Conservation (phyloP, 2,888 invertebrate genomes). For the Steinernema carpocapsae region DNA sequence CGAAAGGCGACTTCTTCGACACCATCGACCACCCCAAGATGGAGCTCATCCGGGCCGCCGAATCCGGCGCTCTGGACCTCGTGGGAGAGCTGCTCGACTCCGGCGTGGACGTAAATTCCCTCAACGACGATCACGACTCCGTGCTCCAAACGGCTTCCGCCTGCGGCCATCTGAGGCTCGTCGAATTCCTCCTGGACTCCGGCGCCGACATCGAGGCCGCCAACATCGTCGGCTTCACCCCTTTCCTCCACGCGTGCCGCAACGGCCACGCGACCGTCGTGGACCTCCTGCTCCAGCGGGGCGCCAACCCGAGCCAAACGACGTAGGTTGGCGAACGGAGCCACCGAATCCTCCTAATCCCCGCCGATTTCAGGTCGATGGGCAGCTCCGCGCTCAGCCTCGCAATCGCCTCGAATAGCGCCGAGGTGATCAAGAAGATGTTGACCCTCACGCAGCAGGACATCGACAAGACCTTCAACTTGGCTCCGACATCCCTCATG, state of each 20-base stretch:
- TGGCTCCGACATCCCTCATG: constrained; percentile 60
- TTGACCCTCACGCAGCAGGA: constrained; percentile 13
- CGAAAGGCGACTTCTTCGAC: constrained; percentile 47
- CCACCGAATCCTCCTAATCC: background rate
- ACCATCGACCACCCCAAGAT: constrained; percentile 52
- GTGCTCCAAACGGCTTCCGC: constrained; percentile 64
- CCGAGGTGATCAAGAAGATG: constrained; percentile 24
- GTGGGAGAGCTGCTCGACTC: constrained; percentile 31
- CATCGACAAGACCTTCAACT: constrained; percentile 20
- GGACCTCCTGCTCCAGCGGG: constrained; percentile 59
- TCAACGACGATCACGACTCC: constrained; percentile 63
- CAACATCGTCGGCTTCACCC: constrained; percentile 57
- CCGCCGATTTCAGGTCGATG: constrained; percentile 13
- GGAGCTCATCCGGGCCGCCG: constrained; percentile 48
- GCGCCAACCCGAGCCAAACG: constrained; percentile 49
- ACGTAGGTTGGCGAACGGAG: constrained; percentile 45
- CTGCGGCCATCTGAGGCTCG: constrained; percentile 57
- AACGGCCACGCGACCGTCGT: constrained; percentile 61
- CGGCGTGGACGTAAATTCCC: constrained; percentile 55
- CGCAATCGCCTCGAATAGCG: constrained; percentile 21
- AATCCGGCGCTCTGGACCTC: constrained; percentile 37
- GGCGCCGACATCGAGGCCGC: constrained; percentile 59
- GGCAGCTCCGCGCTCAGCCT: constrained; percentile 22
- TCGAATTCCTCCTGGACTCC: constrained; percentile 52
- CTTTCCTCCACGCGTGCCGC: constrained; percentile 63